phyloP scores from a whole-genome alignment of 2,797 vertebrate genomes.

The Ambastaia sidthimunki region DNA sequence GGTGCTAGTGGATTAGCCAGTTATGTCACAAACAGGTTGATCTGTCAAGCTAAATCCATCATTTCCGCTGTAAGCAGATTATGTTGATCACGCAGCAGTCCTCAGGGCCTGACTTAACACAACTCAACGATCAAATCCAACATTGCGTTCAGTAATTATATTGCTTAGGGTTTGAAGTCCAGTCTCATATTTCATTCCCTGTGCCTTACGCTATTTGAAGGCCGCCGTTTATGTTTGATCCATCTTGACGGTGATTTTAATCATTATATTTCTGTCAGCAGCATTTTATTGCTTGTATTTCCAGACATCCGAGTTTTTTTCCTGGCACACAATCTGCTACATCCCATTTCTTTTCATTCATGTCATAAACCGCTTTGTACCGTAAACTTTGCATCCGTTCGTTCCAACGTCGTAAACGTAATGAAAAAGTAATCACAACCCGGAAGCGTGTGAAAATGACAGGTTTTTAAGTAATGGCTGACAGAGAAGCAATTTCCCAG shows the following conservation, averaged over 20 bases:
- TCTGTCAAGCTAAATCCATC: slow-evolving; percentile 8
- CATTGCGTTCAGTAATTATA: slow-evolving; percentile 34
- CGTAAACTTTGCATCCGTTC: not conserved
- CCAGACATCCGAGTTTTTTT: not conserved
- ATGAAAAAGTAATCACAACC: slow-evolving; percentile 44
- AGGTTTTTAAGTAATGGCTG: slow-evolving; percentile 48
- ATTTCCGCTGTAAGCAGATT: slow-evolving; percentile 11
- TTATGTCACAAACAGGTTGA: not conserved
- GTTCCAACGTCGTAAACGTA: slow-evolving; percentile 22
- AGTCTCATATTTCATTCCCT: not conserved
- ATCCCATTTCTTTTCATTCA: slow-evolving; percentile 9
- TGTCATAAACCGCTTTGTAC: slow-evolving; percentile 11
- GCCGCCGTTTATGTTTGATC: not conserved
- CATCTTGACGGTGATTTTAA: slow-evolving; percentile 6
- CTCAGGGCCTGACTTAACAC: slow-evolving; percentile 12
- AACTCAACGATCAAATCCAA: slow-evolving; percentile 18
- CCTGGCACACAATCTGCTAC: not conserved
- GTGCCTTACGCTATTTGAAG: not conserved
- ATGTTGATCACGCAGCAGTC: slow-evolving; percentile 29
- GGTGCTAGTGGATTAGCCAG: not conserved
- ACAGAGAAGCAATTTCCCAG: slow-evolving; percentile 47
- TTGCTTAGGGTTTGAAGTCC: not conserved
- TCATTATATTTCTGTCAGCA: slow-evolving; percentile 27
- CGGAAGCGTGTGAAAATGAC: slow-evolving; percentile 56
- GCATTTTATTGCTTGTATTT: slow-evolving; percentile 14